Percentiles rank a stretch among this genome's conserved stretches.
phyloP scores from a whole-genome alignment of 2,113 vertebrate species.

The Xenopus tropicalis region UCB_Xtro_10.0 CM004445.2:74668001-74668500 shows the following conservation, averaged over 20 bases:
- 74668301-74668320: constrained; percentile 91
- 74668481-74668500: constrained; percentile 60
- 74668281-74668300: constrained; percentile 84
- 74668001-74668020: no score
- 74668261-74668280: constrained; percentile 87
- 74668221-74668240: constrained; percentile 93
- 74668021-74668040: no score
- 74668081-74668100: no score
- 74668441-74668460: constrained; percentile 59
- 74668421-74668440: constrained; percentile 58
- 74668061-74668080: no score
- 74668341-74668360: constrained; percentile 84
- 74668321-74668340: constrained; percentile 88
- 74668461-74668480: constrained; percentile 70
- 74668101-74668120: constrained; percentile 32
- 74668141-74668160: constrained; percentile 77
- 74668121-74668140: constrained; percentile 67
- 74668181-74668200: constrained; percentile 94
- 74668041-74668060: no score
- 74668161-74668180: constrained; percentile 85
- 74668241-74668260: constrained; percentile 92
- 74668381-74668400: constrained; percentile 80
- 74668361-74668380: constrained; percentile 78
- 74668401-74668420: constrained; percentile 78
- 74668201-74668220: constrained; percentile 93